A percentile compares a stretch with the other conserved stretches of the same genome.
Evolutionary conservation across 2,888 invertebrate species (phyloP).

Genomic region (Adelognathus sp.): DNA sequence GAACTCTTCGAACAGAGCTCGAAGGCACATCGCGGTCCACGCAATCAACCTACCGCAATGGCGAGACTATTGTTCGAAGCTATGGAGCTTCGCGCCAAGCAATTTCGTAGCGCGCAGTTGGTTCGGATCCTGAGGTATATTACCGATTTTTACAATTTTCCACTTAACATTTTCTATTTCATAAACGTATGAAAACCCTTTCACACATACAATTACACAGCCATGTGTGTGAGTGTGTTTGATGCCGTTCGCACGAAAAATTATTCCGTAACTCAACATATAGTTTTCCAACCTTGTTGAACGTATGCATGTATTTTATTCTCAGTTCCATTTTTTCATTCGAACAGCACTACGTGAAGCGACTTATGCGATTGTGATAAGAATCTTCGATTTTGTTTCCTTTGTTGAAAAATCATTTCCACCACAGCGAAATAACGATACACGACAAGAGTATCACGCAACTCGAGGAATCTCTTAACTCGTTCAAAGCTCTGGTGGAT

Average conservation of each 20-base stretch:
- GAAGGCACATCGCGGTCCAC: slow-evolving; percentile 79
- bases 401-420: slow-evolving; percentile 30
- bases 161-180: not conserved
- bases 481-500: slow-evolving; percentile 56
- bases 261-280: no score
- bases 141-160: not conserved
- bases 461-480: slow-evolving; percentile 64
- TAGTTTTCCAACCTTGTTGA: no score
- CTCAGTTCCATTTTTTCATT: no score
- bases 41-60: slow-evolving; percentile 82
- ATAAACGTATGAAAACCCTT: no score
- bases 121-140: slow-evolving; percentile 31
- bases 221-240: no score
- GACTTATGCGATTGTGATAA: no score
- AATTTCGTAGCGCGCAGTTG: slow-evolving; percentile 26
- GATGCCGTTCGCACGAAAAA: no score
- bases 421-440: slow-evolving; percentile 61
- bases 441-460: slow-evolving; percentile 63
- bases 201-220: no score
- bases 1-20: slow-evolving; percentile 81
- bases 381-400: no score
- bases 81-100: slow-evolving; percentile 81
- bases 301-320: no score
- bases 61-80: slow-evolving; percentile 84
- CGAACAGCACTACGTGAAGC: no score